Conservation (phyloP, 2,888 invertebrate species). For the Drosophila demipolita region DNA sequence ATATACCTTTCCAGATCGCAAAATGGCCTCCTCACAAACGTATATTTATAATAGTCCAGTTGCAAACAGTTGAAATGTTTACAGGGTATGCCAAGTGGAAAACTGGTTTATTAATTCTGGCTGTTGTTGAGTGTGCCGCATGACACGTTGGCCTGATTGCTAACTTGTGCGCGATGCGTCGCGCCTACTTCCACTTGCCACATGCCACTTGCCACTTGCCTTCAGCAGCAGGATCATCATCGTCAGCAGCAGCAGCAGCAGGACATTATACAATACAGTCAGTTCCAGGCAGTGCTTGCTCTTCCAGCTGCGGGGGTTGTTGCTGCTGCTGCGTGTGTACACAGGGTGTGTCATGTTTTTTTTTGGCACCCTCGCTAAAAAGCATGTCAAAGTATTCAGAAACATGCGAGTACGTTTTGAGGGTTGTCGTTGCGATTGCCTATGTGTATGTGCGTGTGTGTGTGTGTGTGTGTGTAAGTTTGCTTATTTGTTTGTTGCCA, state of each 20-base stretch:
- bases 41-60: neutral
- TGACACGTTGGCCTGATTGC: constrained; percentile 75
- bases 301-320: constrained; percentile 53
- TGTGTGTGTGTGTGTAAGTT: constrained; percentile 25
- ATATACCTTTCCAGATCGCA: neutral
- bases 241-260: constrained; percentile 2
- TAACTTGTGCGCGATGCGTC: constrained; percentile 36
- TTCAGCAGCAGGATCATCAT: constrained; percentile 41
- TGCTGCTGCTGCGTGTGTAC: constrained; percentile 7
- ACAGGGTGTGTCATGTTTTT: constrained; percentile 51
- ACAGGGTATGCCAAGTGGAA: constrained; percentile 25
- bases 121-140: constrained; percentile 40
- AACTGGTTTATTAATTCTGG: constrained; percentile 66
- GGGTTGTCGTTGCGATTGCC: constrained; percentile 24
- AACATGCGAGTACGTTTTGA: constrained; percentile 27
- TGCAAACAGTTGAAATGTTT: neutral
- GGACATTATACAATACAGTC: constrained; percentile 56
- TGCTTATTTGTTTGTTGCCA: constrained; percentile 58
- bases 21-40: neutral
- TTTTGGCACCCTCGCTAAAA: constrained; percentile 23
- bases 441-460: neutral
- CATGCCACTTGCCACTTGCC: constrained; percentile 17
- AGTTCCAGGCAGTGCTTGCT: constrained; percentile 49
- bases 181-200: constrained; percentile 65
- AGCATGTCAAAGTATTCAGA: constrained; percentile 43